phyloP scores from a whole-genome alignment of 2,113 vertebrate species.

The Lophura nycthemera region DNA sequence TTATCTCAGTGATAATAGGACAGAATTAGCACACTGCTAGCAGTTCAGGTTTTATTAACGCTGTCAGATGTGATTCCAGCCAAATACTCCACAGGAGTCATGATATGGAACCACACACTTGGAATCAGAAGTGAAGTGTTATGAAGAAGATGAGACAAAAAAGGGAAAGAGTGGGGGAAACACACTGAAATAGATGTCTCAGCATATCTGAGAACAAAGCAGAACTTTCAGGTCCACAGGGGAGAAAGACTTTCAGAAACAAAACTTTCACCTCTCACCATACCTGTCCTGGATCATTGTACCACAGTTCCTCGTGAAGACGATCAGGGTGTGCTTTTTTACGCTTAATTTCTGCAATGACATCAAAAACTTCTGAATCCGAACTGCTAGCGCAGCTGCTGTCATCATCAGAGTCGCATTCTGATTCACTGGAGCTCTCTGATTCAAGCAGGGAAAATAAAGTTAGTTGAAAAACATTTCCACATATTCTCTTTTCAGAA shows the following conservation, averaged over 20 bases:
- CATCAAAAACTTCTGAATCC: constrained; percentile 95
- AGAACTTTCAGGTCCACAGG: neutral
- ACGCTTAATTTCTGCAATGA: constrained; percentile 97
- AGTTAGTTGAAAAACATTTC: neutral
- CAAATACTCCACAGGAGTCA: constrained; percentile 13
- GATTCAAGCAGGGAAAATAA: constrained; percentile 43
- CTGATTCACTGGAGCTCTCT: constrained; percentile 92
- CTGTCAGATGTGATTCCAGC: constrained; percentile 6
- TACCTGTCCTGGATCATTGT: constrained; percentile 98
- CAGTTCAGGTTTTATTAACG: constrained; percentile 26
- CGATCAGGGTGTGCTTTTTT: constrained; percentile 98
- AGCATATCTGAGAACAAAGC: neutral
- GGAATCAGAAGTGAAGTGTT: constrained; percentile 19
- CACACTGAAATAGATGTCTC: neutral
- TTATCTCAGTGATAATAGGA: neutral
- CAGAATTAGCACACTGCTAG: neutral
- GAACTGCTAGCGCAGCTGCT: constrained; percentile 94
- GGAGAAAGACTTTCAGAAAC: neutral
- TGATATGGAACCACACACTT: neutral
- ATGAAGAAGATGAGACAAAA: constrained; percentile 15
- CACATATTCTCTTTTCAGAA: neutral
- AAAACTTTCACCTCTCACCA: neutral
- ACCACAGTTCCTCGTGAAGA: constrained; percentile 97
- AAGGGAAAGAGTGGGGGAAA: neutral
- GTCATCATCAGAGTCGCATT: constrained; percentile 91